Conservation (phyloP, 2,113 vertebrate genomes). For the Mustelus asterias region DNA sequence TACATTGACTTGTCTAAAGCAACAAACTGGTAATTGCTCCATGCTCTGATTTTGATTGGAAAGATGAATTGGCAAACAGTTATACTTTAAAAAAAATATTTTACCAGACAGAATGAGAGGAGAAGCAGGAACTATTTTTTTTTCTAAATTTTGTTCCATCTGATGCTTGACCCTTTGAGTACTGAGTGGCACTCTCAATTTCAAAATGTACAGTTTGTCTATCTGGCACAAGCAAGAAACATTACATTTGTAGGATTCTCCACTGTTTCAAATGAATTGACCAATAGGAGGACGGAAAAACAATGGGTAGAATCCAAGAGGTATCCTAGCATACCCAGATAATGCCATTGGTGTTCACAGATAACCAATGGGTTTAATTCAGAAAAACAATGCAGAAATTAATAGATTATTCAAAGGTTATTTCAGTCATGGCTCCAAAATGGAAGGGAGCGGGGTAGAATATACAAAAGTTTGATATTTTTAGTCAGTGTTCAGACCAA, state of each 20-base stretch:
- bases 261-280: neutral
- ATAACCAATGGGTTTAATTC: neutral
- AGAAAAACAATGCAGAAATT: neutral
- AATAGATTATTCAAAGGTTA: neutral
- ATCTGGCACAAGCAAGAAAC: neutral
- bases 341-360: neutral
- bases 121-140: constrained; percentile 7
- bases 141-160: neutral
- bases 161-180: neutral
- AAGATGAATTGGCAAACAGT: neutral
- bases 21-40: neutral
- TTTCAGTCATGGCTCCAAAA: neutral
- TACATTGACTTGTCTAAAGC: neutral
- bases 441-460: neutral
- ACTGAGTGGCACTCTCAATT: neutral
- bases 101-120: neutral
- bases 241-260: neutral
- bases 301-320: neutral
- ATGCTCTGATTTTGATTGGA: neutral
- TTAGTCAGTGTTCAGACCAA: neutral
- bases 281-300: neutral
- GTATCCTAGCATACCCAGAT: neutral
- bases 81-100: neutral
- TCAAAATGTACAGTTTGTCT: constrained; percentile 16
- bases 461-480: neutral